Evolutionary conservation across 2,113 vertebrate species (phyloP), one percentile per base, ranked within the genome.

Genomic region (Notiomystis cincta): DNA sequence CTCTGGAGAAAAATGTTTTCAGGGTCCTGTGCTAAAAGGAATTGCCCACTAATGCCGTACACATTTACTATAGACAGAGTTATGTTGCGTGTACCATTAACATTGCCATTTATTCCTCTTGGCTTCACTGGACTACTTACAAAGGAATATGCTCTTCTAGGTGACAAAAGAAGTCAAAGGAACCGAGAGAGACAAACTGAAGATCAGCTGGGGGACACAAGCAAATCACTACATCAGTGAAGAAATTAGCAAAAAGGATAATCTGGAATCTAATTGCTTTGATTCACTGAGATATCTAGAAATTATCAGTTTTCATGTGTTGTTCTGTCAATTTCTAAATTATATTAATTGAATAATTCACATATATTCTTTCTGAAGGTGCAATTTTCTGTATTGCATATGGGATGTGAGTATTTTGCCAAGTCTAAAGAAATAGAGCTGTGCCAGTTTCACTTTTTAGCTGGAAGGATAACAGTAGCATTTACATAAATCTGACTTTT

Each of bases 401-500:
- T 31, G 13, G n/a, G 9, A 40, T 37, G 7, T 0, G 24, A 87
- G 10, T 30, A 28, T 87, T 82, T 89, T 47, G 3, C 15, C 25
- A 30, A 40, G 4, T 61, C 28, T 23, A 45, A 88, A 61, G 17
- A 83, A 78, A 27, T 1, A 72, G 11, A 73, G 5, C 6, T 57
- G 5, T 89, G 20, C 33, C 72, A 87, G 40, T 61, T 94, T 94
- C 27, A 91, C 45, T 87, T 96, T 96, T 93, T 93, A 93, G 56
- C 73, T 95, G 45, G 61, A 76, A 96, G 38, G 80, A 70, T 86
- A 96, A 87, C 35, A 87, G 58, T 54, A 45, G 20, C 30, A 96
- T 97, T 97, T 97, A 94, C 93, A 96, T 97, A 97, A 98, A 97
- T 95, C 92, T 97, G 90, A 89, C 95, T 97, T 96, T 96, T 93